Evolutionary conservation across 2,113 vertebrate species (phyloP), one percentile per base, ranked within the genome.

Genomic region (Carassius carassius): DNA sequence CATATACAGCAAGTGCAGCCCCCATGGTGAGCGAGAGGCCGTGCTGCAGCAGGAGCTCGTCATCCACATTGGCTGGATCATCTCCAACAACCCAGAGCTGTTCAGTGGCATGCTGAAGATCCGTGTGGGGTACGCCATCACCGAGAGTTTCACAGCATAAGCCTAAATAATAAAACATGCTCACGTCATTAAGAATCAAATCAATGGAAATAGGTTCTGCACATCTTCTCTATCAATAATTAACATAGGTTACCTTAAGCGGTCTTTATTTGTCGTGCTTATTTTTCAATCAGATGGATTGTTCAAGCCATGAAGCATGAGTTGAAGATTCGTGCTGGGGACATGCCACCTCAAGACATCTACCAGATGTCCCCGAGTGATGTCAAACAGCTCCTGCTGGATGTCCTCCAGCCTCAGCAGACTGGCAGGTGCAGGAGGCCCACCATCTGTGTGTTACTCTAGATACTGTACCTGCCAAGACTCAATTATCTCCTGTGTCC

Each of bases 71-170:
- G 98, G 98, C 86, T 99, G 97, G 97, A 97, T 99, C 89, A 97
- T 99, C 94, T 99, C 98, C 82, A 99, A 97, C 88, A 96, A 92
- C 87, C 97, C 98, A 0, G 97, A 99, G 85, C 94, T 98, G 81
- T 99, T 99, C 94, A 95, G 95, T 4, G 98, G 98, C 83, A 99
- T 99, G 98, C 94, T 99, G 84, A 98, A 99, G 92, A 98, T 99
- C 88, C 94, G 98, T 47, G 94, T 99, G 41, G 98, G 98, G 98
- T 99, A 86, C 84, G 92, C 13, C 5, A 17, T 23, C n/a, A 5
- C 13, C 44, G 11, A 44, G 44, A 44, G 44, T 17, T 51, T 16
- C 25, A 19, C 11, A 25, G 44, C 37, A 14, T 49, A 1, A 75
- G 10, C n/a, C 37, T 75, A 69, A 69, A 69, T 37, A 69, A 21